phyloP scores from a whole-genome alignment of 2,113 vertebrate species.

The Charina bottae region DNA sequence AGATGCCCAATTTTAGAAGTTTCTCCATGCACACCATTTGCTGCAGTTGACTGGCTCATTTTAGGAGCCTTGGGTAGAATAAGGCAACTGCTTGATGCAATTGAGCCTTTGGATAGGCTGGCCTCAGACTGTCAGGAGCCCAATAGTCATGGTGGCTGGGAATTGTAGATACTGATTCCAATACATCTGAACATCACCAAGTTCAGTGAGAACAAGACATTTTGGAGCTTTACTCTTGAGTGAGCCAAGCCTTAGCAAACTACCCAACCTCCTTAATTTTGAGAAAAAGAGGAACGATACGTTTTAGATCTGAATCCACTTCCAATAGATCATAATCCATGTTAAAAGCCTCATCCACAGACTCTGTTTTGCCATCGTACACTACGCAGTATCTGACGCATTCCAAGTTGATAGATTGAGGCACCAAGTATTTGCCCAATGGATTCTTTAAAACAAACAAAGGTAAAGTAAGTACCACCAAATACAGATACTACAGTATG shows the following conservation, averaged over 20 bases:
- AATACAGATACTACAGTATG: neutral
- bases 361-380: constrained; percentile 78
- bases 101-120: neutral
- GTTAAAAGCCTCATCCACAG: constrained; percentile 45
- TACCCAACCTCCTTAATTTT: neutral
- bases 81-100: neutral
- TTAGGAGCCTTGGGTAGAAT: neutral
- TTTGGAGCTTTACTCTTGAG: neutral
- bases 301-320: constrained; percentile 30
- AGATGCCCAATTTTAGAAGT: neutral
- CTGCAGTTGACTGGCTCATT: no score
- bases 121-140: neutral
- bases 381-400: constrained; percentile 82
- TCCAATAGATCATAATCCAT: neutral
- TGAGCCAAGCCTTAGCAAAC: neutral
- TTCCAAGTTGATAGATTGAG: constrained; percentile 74
- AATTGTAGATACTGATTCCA: neutral
- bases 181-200: neutral
- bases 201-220: neutral
- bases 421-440: constrained; percentile 70
- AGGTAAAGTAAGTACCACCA: neutral
- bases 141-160: neutral
- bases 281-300: neutral
- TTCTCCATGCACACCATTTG: neutral
- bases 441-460: constrained; percentile 69